Base-by-base conservation (phyloP, 2,888 invertebrate species). In the Globia sparganii region DNA sequence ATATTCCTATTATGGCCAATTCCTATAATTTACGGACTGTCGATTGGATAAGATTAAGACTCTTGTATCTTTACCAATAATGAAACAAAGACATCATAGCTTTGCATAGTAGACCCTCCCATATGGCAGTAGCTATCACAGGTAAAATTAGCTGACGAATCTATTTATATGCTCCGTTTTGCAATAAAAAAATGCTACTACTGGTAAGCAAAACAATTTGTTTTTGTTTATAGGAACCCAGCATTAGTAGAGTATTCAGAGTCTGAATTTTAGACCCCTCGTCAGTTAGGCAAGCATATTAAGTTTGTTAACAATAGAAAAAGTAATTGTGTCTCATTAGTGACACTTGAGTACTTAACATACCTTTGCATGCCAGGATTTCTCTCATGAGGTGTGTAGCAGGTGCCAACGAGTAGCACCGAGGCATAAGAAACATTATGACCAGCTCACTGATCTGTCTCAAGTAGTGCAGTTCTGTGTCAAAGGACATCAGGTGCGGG, bases 351-450 rank as follows among this genome's bases (percentile, higher is more conserved):
- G 49, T n/a, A 9, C 49, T 18, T 53, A 53, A 53, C 53, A 72
- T 97, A 99, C 99, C 98, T 97, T 98, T 98, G 91, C 98, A 98
- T 62, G 98, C 98, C 70, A 99, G 94, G 85, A 99, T 97, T 96
- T 99, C 99, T 87, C 98, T 97, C 84, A 99, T 94, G 74, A 99
- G 97, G 94, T 98, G 98, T 90, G 98, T 98, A 0, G 98, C 97
- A 34, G 98, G 98, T 5, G 98, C 97, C 81, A 98, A 93, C 3
- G 98, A 98, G 92, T 99, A 99, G 90, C 98, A 98, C 78, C 98
- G 97, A 18, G 99, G 99, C 93, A 99, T 97, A 74, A 99, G 95
- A 89, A 98, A 97, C 95, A 98, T 97, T 68, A 99, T 97, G 80
- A 98, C 97, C 62, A 98, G 97, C 93, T 99, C 99, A 91, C 98